phyloP scores from a whole-genome alignment of 2,113 vertebrate genomes.

The Apteryx owenii region DNA sequence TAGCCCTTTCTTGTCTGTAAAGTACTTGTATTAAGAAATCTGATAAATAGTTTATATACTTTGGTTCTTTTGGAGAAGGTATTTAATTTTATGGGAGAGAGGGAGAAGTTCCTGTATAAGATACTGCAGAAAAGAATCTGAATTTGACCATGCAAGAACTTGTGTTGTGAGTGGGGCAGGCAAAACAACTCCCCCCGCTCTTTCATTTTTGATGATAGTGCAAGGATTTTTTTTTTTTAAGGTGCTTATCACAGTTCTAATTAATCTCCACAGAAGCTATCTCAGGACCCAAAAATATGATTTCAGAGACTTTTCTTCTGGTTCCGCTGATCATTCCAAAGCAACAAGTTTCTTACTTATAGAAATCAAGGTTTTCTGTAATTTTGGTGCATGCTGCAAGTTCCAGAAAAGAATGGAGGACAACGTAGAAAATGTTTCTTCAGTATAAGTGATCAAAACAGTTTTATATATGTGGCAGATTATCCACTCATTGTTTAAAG shows the following conservation, averaged over 20 bases:
- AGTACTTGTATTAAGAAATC: not conserved
- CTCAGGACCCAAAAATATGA: not conserved
- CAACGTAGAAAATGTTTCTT: not conserved
- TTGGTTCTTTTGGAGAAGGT: not conserved
- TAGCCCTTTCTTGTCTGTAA: not conserved
- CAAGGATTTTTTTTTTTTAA: not conserved
- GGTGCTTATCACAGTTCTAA: not conserved
- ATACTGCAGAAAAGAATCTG: not conserved
- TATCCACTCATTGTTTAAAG: not conserved
- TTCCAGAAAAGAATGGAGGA: not conserved
- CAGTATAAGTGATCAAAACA: not conserved
- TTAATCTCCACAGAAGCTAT: not conserved
- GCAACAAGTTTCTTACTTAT: not conserved
- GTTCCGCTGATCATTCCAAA: not conserved
- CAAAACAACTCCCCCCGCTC: not conserved
- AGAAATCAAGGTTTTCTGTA: not conserved
- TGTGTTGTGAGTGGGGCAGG: not conserved
- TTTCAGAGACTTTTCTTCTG: not conserved
- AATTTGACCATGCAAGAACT: not conserved
- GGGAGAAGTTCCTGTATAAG: accelerated
- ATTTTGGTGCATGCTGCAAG: not conserved
- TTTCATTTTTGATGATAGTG: not conserved
- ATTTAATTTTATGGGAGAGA: not conserved
- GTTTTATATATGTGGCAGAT: not conserved
- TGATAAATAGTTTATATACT: not conserved